Percentiles rank a stretch among this genome's conserved stretches.
These are phyloP conservation scores for Oryzaephilus surinamensis DNA, from an alignment of 1,140 invertebrate species.

Conservation along the genomic window DNA sequence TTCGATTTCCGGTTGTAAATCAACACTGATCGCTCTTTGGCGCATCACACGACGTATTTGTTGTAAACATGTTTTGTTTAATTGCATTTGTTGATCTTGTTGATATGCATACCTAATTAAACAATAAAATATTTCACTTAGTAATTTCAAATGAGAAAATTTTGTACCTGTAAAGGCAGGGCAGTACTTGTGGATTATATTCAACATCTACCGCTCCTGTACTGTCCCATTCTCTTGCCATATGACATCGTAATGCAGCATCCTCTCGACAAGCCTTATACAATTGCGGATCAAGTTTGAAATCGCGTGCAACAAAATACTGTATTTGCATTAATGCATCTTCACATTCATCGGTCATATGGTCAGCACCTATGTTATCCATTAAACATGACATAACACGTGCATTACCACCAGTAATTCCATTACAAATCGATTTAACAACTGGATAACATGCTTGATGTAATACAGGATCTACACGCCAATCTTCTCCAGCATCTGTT, in stretches of 20 bases:
- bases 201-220: conserved; percentile 48
- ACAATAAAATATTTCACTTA: not conserved
- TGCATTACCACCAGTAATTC: conserved; percentile 55
- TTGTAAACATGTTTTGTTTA: conserved; percentile 49
- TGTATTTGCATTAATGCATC: conserved; percentile 89
- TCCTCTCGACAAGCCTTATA: conserved; percentile 79
- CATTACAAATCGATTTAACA: conserved; percentile 59
- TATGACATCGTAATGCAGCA: conserved; percentile 72
- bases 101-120: conserved; percentile 10
- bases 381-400: conserved; percentile 89
- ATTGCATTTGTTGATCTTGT: conserved; percentile 6
- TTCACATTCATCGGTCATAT: conserved; percentile 86
- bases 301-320: conserved; percentile 93
- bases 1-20: conserved; percentile 90
- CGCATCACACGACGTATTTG: conserved; percentile 88
- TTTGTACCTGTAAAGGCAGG: conserved; percentile 69
- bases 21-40: conserved; percentile 80
- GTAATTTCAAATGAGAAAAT: not conserved
- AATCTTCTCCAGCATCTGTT: conserved; percentile 77
- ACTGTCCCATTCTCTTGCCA: conserved; percentile 66
- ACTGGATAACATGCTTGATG: conserved; percentile 74
- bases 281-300: conserved; percentile 81
- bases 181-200: conserved; percentile 67
- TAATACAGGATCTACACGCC: conserved; percentile 84
- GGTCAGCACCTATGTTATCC: conserved; percentile 73